These are phyloP conservation scores for Chromobotia macracanthus DNA, from an alignment of 2,797 vertebrate genomes.

Conservation along the genomic window DNA sequence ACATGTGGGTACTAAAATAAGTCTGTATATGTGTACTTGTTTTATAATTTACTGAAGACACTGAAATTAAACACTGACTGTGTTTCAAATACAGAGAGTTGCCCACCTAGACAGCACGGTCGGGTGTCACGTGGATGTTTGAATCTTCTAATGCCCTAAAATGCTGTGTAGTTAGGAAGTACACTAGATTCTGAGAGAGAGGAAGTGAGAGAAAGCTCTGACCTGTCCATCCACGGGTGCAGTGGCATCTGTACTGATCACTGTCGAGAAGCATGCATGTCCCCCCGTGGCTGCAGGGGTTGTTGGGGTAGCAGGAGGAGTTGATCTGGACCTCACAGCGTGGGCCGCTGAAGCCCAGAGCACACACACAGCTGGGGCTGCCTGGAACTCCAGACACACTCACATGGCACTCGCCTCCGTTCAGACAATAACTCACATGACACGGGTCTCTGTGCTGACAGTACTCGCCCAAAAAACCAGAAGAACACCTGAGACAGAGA, in stretches of 20 bases:
- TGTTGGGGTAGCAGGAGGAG: conserved; percentile 85
- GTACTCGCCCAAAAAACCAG: conserved; percentile 89
- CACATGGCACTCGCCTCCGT: conserved; percentile 88
- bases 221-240: conserved; percentile 88
- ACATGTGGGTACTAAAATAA: too few relatives aligned
- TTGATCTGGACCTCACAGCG: conserved; percentile 84
- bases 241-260: conserved; percentile 83
- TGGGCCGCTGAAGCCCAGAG: conserved; percentile 81
- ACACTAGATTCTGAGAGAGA: background rate
- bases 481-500: conserved; percentile 78
- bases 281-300: conserved; percentile 85
- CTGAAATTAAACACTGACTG: too few relatives aligned
- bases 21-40: too few relatives aligned
- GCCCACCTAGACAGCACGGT: background rate
- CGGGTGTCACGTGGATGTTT: background rate
- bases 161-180: background rate
- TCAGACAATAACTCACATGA: conserved; percentile 83
- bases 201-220: conserved; percentile 30
- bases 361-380: conserved; percentile 80
- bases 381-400: conserved; percentile 76
- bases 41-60: too few relatives aligned
- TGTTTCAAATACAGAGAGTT: background rate
- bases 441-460: conserved; percentile 91
- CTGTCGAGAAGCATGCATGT: conserved; percentile 80
- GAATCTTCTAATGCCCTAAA: background rate